Percentiles rank a stretch among this genome's conserved stretches.
These are phyloP conservation scores for Sycobia sp. DNA, from an alignment of 1,140 invertebrate genomes.

Conservation along the genomic window DNA sequence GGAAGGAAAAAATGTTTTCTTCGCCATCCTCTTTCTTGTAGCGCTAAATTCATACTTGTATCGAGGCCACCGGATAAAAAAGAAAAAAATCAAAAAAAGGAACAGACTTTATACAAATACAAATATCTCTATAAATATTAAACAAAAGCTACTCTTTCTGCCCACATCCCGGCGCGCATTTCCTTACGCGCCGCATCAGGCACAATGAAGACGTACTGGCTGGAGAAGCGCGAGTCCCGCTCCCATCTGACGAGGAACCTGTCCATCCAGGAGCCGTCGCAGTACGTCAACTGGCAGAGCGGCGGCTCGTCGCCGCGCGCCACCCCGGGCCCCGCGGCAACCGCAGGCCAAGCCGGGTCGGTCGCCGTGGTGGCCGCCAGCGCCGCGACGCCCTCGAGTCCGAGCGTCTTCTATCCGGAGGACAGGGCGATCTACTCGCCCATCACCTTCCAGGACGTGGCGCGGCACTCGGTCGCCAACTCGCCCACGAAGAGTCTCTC, in stretches of 20 bases:
- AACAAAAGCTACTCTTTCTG: no score
- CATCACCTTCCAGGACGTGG: slow-evolving; percentile 83
- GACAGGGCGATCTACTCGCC: slow-evolving; percentile 78
- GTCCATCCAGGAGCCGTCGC: slow-evolving; percentile 52
- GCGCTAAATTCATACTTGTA: no score
- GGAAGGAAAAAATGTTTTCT: no score
- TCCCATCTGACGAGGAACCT: slow-evolving; percentile 59
- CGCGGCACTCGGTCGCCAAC: slow-evolving; percentile 73
- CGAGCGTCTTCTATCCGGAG: slow-evolving; percentile 54
- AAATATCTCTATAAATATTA: no score
- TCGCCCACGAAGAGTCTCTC: slow-evolving; percentile 66
- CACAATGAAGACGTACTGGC: slow-evolving; percentile 92
- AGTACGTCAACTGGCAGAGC: slow-evolving; percentile 58
- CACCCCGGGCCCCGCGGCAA: not conserved
- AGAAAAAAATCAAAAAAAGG: no score
- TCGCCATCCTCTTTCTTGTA: no score
- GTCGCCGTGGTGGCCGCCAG: not conserved
- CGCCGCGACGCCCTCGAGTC: slow-evolving; percentile 1
- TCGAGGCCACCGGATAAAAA: no score
- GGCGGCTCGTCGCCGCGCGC: not conserved
- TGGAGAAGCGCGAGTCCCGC: slow-evolving; percentile 72
- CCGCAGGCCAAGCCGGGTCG: no score
- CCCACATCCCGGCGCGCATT: no score
- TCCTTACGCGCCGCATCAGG: no score
- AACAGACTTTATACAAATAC: no score